Base-by-base conservation (phyloP, 2,797 vertebrate genomes). In the Acanthurus lineatus region DNA sequence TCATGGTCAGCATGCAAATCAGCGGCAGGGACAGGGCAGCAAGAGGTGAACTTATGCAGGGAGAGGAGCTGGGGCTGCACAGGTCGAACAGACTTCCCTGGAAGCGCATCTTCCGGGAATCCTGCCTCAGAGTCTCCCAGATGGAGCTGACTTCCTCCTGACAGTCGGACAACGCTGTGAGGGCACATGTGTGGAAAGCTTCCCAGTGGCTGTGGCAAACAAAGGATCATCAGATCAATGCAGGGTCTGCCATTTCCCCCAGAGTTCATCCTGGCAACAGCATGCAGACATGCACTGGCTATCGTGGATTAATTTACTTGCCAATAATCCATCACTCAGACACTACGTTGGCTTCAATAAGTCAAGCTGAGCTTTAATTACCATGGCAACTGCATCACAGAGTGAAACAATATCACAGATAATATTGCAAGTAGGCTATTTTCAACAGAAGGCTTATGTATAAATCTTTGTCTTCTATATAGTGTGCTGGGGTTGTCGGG, bases 61-160 rank as follows among this genome's bases (percentile, higher is more conserved):
- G 90, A 11, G 93, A 90, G 1, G 89, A 89, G 82, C 90, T 92
- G 64, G 92, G 88, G 85, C 90, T 93, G 83, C 95, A 95, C 84
- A 95, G 92, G 77, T 97, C 93, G 0, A 95, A 96, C 83, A 96
- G 89, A 81, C 94, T 95, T 64, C 95, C 94, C 90, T 94, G 95
- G 87, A 96, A 96, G 64, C 90, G 91, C 73, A 94, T 93, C 92
- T 96, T 95, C 82, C 16, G 91, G 80, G 94, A 95, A 85, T 95
- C 94, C 69, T 91, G 94, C 87, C 92, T 93, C 85, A 96, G 88
- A 53, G 83, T 93, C 90, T 96, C 95, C 94, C 95, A 96, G 91
- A 94, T 67, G 3, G 92, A 92, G 19, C 89, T 93, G 67, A 95
- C 95, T 87, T 96, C 95, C 76, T 94, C 87, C 85, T 94, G 91